Evolutionary conservation across 2,113 vertebrate genomes (phyloP).

Genomic region (Geococcyx californianus): DNA sequence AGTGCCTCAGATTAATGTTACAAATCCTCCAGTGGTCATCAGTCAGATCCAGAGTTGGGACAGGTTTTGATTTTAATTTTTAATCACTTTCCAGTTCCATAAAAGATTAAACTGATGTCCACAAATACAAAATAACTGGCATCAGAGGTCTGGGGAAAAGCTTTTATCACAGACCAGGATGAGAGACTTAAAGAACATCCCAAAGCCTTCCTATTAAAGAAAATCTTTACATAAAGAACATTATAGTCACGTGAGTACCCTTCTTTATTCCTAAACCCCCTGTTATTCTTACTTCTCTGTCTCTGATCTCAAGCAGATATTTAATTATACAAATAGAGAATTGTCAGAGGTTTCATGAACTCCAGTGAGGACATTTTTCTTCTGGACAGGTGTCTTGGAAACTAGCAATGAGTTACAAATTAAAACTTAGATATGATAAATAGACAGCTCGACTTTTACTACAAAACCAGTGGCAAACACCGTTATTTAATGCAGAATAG

Average conservation of each 20-base stretch:
- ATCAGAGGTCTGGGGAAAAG: neutral
- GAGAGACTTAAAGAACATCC: neutral
- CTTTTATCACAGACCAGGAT: neutral
- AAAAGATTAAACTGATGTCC: neutral
- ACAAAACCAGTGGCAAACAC: neutral
- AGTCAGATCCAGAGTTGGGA: neutral
- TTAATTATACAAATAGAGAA: neutral
- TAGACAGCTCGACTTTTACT: neutral
- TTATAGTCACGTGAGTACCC: neutral
- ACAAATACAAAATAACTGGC: neutral
- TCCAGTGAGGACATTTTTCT: neutral
- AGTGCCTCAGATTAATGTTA: neutral
- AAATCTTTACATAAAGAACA: neutral
- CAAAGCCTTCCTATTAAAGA: neutral
- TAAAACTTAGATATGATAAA: neutral
- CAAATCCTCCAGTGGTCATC: neutral
- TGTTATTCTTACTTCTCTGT: neutral
- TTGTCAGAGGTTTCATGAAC: neutral
- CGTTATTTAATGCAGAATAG: neutral
- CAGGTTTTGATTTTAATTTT: neutral
- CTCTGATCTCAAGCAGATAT: neutral
- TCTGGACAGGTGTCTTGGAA: neutral
- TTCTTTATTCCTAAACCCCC: neutral
- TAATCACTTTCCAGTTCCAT: neutral
- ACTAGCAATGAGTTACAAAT: neutral